phyloP scores from a whole-genome alignment of 2,113 vertebrate species.

The Nematolebias whitei region DNA sequence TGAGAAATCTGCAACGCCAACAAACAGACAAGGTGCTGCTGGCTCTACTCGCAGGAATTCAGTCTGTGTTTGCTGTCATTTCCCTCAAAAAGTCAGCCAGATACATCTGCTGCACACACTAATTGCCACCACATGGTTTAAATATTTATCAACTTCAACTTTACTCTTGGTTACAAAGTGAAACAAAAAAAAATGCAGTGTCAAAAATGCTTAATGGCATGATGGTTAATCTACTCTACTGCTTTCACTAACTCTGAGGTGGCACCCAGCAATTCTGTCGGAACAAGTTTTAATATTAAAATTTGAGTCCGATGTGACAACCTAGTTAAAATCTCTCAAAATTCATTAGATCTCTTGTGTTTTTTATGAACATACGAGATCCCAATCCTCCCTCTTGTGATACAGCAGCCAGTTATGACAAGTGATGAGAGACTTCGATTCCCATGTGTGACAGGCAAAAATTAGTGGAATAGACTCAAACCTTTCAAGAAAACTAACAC shows the following conservation, averaged over 20 bases:
- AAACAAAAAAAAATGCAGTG: constrained; percentile 17
- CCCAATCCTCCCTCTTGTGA: constrained; percentile 3
- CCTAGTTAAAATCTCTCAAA: constrained; percentile 17
- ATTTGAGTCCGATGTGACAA: constrained; percentile 30
- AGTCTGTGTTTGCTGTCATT: constrained; percentile 40
- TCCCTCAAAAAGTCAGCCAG: constrained; percentile 24
- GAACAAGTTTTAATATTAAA: constrained; percentile 52
- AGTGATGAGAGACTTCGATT: constrained; percentile 18
- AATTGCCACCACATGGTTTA: constrained; percentile 6
- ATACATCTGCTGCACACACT: constrained; percentile 16
- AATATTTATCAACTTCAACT: constrained; percentile 15
- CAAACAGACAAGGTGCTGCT: constrained; percentile 44
- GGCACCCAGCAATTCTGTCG: constrained; percentile 25
- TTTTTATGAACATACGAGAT: constrained; percentile 8
- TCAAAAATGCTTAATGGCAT: constrained; percentile 9
- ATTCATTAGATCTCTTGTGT: constrained; percentile 22
- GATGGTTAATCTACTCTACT: constrained; percentile 24
- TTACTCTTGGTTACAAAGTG: constrained; percentile 3
- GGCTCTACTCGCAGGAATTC: constrained; percentile 31
- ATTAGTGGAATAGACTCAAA: constrained; percentile 1
- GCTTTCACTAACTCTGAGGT: constrained; percentile 37
- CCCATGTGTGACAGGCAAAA: constrained; percentile 6
- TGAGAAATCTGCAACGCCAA: constrained; percentile 30
- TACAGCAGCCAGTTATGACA: constrained; percentile 15
- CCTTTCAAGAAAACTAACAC: constrained; percentile 20